A percentile compares a stretch with the other conserved stretches of the same genome.
Conservation (phyloP, 1,140 invertebrate species). For the Nebria ingens region DNA sequence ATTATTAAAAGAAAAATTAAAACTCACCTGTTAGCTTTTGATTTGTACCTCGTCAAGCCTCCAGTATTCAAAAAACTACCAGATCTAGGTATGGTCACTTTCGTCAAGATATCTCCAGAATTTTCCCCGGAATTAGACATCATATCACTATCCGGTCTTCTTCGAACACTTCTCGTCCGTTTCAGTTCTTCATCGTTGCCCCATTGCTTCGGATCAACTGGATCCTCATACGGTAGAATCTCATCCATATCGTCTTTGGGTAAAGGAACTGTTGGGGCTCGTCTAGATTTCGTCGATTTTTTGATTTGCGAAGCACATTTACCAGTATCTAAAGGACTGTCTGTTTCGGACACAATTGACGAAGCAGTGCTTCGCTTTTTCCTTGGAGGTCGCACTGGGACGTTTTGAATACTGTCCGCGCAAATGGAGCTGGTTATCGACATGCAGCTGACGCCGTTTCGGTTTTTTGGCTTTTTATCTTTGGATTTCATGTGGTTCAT, state of each 20-base stretch:
- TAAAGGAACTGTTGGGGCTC: constrained; percentile 34
- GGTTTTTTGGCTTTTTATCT: constrained; percentile 45
- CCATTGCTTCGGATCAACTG: too few species aligned
- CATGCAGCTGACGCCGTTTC: constrained; percentile 45
- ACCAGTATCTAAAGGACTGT: constrained; percentile 23
- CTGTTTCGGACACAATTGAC: constrained; percentile 46
- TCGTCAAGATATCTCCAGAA: constrained; percentile 66
- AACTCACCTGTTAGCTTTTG: constrained; percentile 46
- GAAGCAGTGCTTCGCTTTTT: constrained; percentile 47
- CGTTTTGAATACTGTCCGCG: constrained; percentile 35
- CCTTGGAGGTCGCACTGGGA: constrained; percentile 44
- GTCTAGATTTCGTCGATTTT: constrained; percentile 27
- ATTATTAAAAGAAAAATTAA: neutral
- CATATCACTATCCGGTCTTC: constrained; percentile 27
- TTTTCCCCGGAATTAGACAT: constrained; percentile 31
- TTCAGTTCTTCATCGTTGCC: constrained; percentile 44
- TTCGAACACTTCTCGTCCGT: constrained; percentile 38
- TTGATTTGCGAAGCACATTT: constrained; percentile 17
- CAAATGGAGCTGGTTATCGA: constrained; percentile 25
- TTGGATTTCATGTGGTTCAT: constrained; percentile 63
- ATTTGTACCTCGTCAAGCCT: constrained; percentile 57
- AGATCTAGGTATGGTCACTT: constrained; percentile 71
- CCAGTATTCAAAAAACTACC: constrained; percentile 71
- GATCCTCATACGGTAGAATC: constrained; percentile 38
- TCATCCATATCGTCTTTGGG: constrained; percentile 35